A percentile compares a stretch with the other conserved stretches of the same genome.
phyloP scores from a whole-genome alignment of 1,140 invertebrate species.

The Zaprionus davidi region DNA sequence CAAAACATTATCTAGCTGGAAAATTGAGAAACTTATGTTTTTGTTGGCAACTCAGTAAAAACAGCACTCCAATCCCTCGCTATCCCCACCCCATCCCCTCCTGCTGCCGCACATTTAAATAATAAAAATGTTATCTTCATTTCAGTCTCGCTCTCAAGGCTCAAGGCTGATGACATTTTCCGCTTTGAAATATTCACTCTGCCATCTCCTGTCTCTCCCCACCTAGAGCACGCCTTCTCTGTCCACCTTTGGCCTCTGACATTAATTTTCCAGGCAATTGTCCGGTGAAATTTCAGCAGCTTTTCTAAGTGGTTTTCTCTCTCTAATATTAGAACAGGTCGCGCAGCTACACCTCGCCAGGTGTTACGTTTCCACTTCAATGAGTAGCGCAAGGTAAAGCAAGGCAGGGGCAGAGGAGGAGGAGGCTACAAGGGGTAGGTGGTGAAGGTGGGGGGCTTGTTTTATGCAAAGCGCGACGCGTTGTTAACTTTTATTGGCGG shows the following conservation, averaged over 20 bases:
- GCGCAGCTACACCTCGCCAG: conserved; percentile 13
- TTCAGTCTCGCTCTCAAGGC: neutral
- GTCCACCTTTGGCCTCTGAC: conserved; percentile 8
- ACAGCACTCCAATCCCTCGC: too few species aligned
- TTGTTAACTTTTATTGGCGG: conserved; percentile 54
- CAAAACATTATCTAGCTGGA: too few species aligned
- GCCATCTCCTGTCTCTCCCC: neutral
- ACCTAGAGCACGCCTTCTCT: neutral
- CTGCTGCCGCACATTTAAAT: neutral
- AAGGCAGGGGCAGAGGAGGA: too few species aligned
- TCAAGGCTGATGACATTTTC: conserved; percentile 5
- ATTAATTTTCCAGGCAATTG: conserved; percentile 36
- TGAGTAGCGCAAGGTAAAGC: neutral
- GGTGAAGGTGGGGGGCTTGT: neutral
- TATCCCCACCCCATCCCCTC: too few species aligned
- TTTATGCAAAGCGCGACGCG: conserved; percentile 41
- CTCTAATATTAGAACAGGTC: conserved; percentile 3
- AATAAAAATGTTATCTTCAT: conserved; percentile 8
- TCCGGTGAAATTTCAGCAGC: conserved; percentile 30
- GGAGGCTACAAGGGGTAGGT: neutral
- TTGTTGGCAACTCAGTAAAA: neutral
- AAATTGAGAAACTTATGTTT: neutral
- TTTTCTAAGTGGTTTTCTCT: conserved; percentile 7
- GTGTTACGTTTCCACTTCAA: conserved; percentile 29
- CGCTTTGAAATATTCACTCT: conserved; percentile 3